Evolutionary conservation across 2,888 invertebrate genomes (phyloP).

Genomic region (Lasioglossum malachurum): DNA sequence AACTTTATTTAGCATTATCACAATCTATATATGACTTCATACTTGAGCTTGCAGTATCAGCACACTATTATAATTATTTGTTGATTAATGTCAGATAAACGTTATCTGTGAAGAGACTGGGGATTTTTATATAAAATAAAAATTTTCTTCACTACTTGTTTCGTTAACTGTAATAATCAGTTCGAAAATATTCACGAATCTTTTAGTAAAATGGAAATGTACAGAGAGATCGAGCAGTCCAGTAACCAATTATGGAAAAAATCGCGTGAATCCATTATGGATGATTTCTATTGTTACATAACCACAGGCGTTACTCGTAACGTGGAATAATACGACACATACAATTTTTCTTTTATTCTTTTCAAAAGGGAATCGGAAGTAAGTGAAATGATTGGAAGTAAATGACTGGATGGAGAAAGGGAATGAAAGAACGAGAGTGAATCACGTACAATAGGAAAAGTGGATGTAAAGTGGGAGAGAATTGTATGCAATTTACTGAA

Average conservation of each 20-base stretch:
- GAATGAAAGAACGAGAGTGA: slow-evolving; percentile 29
- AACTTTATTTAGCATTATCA: neutral
- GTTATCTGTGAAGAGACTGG: neutral
- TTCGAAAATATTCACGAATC: neutral
- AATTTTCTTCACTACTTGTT: neutral
- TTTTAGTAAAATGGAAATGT: neutral
- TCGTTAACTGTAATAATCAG: neutral
- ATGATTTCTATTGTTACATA: neutral
- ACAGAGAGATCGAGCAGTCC: neutral
- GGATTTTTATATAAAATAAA: neutral
- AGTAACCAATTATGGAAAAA: neutral
- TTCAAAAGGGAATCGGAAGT: slow-evolving; percentile 32
- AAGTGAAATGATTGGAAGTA: slow-evolving; percentile 7
- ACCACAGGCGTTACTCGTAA: neutral
- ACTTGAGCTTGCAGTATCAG: too few species aligned
- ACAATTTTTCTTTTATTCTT: neutral
- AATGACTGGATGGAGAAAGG: slow-evolving; percentile 21
- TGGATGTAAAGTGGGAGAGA: slow-evolving; percentile 36
- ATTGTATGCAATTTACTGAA: slow-evolving; percentile 29
- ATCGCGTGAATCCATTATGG: neutral
- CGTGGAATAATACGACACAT: neutral
- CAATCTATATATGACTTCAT: neutral
- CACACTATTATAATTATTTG: neutral
- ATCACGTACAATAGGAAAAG: slow-evolving; percentile 42
- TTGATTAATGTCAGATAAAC: neutral